Evolutionary conservation across 2,113 vertebrate genomes (phyloP).

Genomic region (Chascanopsetta lugubris): DNA sequence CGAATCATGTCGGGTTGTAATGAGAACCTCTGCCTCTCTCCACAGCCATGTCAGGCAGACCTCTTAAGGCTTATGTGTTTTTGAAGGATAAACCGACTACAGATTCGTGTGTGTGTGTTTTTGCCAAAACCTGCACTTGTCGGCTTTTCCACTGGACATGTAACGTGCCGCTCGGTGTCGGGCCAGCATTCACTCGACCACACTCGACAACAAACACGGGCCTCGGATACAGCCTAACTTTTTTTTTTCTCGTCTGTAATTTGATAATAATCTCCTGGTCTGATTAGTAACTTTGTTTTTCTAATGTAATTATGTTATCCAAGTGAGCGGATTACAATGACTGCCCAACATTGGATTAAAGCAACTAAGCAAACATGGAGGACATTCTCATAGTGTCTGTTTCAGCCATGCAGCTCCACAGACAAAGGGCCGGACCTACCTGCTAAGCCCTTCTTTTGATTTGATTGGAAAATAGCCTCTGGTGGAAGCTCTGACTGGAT

Average conservation of each 20-base stretch:
- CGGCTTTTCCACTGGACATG: slow-evolving; percentile 42
- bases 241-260: slow-evolving; percentile 31
- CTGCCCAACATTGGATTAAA: slow-evolving; percentile 54
- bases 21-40: slow-evolving; percentile 59
- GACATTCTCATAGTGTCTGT: slow-evolving; percentile 65
- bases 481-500: slow-evolving; percentile 62
- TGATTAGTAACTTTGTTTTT: slow-evolving; percentile 60
- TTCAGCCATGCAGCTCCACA: slow-evolving; percentile 55
- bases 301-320: slow-evolving; percentile 50
- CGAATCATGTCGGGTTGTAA: slow-evolving; percentile 70
- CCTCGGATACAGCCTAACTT: slow-evolving; percentile 7
- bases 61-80: slow-evolving; percentile 46
- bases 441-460: slow-evolving; percentile 66
- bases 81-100: slow-evolving; percentile 48
- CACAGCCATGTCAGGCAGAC: slow-evolving; percentile 37
- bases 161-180: slow-evolving; percentile 30
- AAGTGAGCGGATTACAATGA: slow-evolving; percentile 60
- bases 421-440: slow-evolving; percentile 65
- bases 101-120: slow-evolving; percentile 37
- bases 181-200: neutral
- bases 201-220: slow-evolving; percentile 10
- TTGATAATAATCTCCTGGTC: slow-evolving; percentile 54
- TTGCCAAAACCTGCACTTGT: slow-evolving; percentile 50
- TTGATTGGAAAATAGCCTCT: slow-evolving; percentile 69
- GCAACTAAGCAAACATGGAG: slow-evolving; percentile 41